A percentile compares a stretch with the other conserved stretches of the same genome.
These are phyloP conservation scores for Nautilus pompilius DNA, from an alignment of 1,140 invertebrate genomes.

Conservation along the genomic window DNA sequence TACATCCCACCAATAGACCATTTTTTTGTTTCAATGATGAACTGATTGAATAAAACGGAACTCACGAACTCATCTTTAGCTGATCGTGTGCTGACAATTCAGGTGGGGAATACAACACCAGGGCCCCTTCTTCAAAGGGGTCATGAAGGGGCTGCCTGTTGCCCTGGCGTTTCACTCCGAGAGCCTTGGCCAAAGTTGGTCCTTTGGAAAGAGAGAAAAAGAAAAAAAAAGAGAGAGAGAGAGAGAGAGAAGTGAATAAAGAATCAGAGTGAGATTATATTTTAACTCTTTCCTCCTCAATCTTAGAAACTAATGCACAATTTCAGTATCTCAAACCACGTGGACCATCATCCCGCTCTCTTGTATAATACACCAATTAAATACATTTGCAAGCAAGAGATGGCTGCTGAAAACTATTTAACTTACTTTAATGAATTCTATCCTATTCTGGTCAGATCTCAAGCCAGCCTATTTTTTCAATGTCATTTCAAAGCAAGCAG, in stretches of 20 bases:
- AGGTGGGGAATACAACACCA: constrained; percentile 86
- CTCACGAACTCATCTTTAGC: constrained; percentile 70
- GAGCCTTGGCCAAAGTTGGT: constrained; percentile 57
- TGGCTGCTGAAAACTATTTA: too few relatives aligned
- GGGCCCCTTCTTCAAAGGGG: constrained; percentile 87
- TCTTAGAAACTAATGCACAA: background rate
- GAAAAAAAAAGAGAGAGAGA: background rate
- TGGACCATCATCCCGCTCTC: background rate
- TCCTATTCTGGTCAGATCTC: too few relatives aligned
- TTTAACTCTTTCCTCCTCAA: background rate
- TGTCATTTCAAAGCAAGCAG: too few relatives aligned
- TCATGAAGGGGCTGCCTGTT: constrained; percentile 81
- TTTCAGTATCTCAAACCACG: background rate
- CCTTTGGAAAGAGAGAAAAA: constrained; percentile 20
- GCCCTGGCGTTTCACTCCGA: constrained; percentile 72
- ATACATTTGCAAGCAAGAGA: too few relatives aligned
- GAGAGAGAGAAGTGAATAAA: background rate
- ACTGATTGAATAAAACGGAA: background rate
- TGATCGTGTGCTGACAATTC: constrained; percentile 78
- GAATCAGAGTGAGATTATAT: background rate
- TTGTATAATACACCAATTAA: background rate
- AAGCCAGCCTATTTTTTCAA: too few relatives aligned
- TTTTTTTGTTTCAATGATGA: too few relatives aligned
- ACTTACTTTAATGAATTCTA: too few relatives aligned
- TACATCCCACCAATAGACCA: too few relatives aligned